A percentile compares a stretch with the other conserved stretches of the same genome.
Conservation (phyloP, 2,888 invertebrate genomes). For the Rotaria sp. region DNA sequence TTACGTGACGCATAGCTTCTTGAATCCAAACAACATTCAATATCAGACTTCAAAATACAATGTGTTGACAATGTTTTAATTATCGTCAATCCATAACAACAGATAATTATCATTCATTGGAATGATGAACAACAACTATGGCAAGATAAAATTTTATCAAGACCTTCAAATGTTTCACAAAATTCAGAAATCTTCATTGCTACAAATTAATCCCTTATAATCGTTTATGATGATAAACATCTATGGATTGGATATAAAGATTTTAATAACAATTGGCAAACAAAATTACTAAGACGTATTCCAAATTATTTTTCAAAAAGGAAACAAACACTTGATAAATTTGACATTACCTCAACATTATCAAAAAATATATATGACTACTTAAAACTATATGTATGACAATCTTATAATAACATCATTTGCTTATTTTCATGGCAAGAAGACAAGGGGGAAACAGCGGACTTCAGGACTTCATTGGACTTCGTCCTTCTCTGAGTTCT, state of each 20-base stretch:
- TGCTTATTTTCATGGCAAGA: background rate
- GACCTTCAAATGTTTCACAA: background rate
- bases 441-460: background rate
- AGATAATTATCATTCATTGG: background rate
- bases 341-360: background rate
- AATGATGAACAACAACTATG: background rate
- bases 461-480: too few relatives aligned
- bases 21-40: background rate
- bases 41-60: background rate
- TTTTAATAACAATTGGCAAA: background rate
- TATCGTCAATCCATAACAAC: slow-evolving; percentile 1
- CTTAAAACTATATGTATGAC: background rate
- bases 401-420: background rate
- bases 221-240: background rate
- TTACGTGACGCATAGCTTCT: background rate
- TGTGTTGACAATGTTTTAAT: background rate
- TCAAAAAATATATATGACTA: background rate
- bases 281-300: background rate
- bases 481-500: too few relatives aligned
- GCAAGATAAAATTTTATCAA: background rate
- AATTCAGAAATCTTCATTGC: background rate
- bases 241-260: background rate
- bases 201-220: background rate
- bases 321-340: background rate
- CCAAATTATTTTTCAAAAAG: slow-evolving; percentile 2